Conservation (phyloP, 2,888 invertebrate species). For the Agonum fuliginosum region DNA sequence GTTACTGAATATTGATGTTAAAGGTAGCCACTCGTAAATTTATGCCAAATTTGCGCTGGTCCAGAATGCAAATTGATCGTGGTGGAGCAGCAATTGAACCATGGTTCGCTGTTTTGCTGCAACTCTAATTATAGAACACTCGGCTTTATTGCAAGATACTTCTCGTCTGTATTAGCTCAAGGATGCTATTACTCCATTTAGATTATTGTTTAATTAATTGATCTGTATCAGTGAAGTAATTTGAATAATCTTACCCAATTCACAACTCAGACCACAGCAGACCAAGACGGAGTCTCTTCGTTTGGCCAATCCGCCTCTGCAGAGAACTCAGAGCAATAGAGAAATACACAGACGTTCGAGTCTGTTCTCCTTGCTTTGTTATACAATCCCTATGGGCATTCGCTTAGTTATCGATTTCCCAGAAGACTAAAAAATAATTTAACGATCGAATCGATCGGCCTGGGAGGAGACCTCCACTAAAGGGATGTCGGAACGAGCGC, state of each 20-base stretch:
- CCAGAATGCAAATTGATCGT: not conserved
- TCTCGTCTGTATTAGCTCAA: constrained; percentile 24
- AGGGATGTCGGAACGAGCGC: constrained; percentile 24
- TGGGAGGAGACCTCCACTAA: constrained; percentile 10
- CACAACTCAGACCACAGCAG: constrained; percentile 12
- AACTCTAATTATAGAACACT: not conserved
- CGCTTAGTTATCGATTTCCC: constrained; percentile 58
- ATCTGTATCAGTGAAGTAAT: constrained; percentile 40
- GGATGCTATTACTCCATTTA: constrained; percentile 25
- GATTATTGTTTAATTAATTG: constrained; percentile 42
- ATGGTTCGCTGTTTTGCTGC: no score
- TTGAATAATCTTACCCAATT: constrained; percentile 36
- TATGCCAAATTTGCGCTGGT: no score
- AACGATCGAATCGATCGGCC: constrained; percentile 53
- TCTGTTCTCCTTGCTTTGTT: constrained; percentile 54
- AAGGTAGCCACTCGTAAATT: no score
- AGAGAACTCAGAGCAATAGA: not conserved
- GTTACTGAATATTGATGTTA: no score
- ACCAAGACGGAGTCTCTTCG: no score
- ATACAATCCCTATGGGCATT: constrained; percentile 56
- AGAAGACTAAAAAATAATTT: constrained; percentile 54
- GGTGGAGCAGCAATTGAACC: no score
- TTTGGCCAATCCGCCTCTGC: constrained; percentile 12
- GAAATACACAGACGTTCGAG: constrained; percentile 25
- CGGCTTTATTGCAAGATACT: not conserved